Conservation (phyloP, 2,113 vertebrate species). For the Thomomys bottae region DNA sequence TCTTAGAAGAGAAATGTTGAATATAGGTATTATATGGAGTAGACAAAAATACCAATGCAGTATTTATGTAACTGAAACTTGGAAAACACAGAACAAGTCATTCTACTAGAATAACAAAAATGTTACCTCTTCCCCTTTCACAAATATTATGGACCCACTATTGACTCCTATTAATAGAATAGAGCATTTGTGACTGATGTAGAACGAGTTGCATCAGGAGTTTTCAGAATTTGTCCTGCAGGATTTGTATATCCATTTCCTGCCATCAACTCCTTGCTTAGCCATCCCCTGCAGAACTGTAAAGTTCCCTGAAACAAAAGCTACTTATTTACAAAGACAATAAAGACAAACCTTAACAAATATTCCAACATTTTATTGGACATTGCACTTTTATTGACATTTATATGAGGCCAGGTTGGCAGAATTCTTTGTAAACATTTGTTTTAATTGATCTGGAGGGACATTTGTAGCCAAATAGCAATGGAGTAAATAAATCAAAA, state of each 20-base stretch:
- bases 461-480: constrained; percentile 15
- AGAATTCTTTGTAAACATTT: constrained; percentile 46
- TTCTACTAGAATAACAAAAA: not conserved
- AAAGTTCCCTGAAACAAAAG: not conserved
- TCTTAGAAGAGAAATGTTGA: constrained; percentile 36
- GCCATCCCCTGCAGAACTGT: not conserved
- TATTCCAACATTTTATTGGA: constrained; percentile 7
- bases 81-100: not conserved
- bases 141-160: not conserved
- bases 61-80: constrained; percentile 32
- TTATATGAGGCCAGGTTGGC: not conserved
- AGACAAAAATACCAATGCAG: not conserved
- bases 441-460: not conserved
- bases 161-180: constrained; percentile 44
- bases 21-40: not conserved
- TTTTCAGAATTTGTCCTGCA: not conserved
- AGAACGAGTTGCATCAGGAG: not conserved
- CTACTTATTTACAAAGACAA: constrained; percentile 41
- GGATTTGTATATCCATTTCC: not conserved
- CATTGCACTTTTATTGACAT: constrained; percentile 37
- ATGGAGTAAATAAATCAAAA: constrained; percentile 21
- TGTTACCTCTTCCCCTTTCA: not conserved
- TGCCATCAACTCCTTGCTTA: constrained; percentile 1
- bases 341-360: not conserved
- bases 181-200: constrained; percentile 24